Evolutionary conservation across 2,888 invertebrate species (phyloP), one percentile per base, ranked within the genome.

Genomic region (Dendrolimus pini): DNA sequence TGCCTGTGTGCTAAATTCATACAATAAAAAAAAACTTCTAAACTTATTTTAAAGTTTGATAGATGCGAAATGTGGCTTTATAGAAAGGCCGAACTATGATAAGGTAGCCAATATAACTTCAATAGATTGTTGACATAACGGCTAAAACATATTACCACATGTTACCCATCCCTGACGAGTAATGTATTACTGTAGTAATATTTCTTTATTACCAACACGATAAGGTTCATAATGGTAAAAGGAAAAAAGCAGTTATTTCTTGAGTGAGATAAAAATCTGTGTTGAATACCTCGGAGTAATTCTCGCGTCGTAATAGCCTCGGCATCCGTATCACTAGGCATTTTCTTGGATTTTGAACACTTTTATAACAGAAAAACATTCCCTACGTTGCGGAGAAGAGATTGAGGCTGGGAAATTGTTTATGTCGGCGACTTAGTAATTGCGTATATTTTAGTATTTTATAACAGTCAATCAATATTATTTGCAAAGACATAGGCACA

Each of bases 261-360:
- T 47, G 12, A 47, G 47, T 64, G 61, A 63, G 67, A 62, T 68
- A 68, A 67, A 67, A 69, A 72, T 70, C 71, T 70, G 71, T 54
- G 61, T 61, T 54, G 58, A 59, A 65, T 62, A 60, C 63, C 64
- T 56, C 55, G 52, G 74, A 79, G 79, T 80, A 79, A 80, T 82
- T 80, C 53, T 53, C 47, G 47, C 47, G 47, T 47, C 47, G 47
- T 47, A 47, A 47, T 12, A 12, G 47, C 47, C 47, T 47, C 47
- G 47, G 9, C 47, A 8, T 47, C 47, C 47, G 47, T 8, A 47
- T 47, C 47, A 47, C 9, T 47, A 9, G 47, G 47, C 47, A 47
- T 47, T 47, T 47, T 47, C 9, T 47, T 47, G 47, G 47, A 47
- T 47, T 47, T 47, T 47, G 61, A 61, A 47, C 47, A 47, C 1